Conservation (phyloP, 2,888 invertebrate species). For the Euzophera pinguis region DNA sequence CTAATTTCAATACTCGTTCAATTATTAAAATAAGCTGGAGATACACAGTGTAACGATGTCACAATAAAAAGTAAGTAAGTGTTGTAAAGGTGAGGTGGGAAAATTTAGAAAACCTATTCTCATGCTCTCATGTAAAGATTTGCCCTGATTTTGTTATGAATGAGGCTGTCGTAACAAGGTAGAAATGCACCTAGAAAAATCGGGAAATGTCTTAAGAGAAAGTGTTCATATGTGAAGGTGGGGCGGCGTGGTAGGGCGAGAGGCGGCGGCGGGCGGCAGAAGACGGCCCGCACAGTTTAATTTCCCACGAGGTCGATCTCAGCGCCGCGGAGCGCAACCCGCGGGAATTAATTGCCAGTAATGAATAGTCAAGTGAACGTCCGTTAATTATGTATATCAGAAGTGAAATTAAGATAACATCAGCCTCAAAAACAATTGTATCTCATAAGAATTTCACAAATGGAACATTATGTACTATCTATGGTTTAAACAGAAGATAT, state of each 20-base stretch:
- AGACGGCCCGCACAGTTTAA: conserved; percentile 78
- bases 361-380: conserved; percentile 79
- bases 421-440: conserved; percentile 20
- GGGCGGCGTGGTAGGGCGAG: conserved; percentile 40
- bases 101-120: conserved; percentile 1
- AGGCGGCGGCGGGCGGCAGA: conserved; percentile 57
- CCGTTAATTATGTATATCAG: conserved; percentile 70
- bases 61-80: background rate
- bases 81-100: no score
- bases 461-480: background rate
- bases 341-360: conserved; percentile 80
- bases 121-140: background rate
- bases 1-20: conserved; percentile 68
- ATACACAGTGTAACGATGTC: background rate
- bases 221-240: conserved; percentile 70
- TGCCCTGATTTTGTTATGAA: background rate
- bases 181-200: conserved; percentile 53
- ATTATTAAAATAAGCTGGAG: conserved; percentile 43
- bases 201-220: conserved; percentile 64
- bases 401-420: conserved; percentile 30
- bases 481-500: background rate
- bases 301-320: conserved; percentile 80
- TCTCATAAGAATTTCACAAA: conserved; percentile 8
- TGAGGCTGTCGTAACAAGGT: conserved; percentile 6
- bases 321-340: conserved; percentile 74